Base-by-base conservation (phyloP, 2,113 vertebrate species). In the Lepus europaeus region DNA sequence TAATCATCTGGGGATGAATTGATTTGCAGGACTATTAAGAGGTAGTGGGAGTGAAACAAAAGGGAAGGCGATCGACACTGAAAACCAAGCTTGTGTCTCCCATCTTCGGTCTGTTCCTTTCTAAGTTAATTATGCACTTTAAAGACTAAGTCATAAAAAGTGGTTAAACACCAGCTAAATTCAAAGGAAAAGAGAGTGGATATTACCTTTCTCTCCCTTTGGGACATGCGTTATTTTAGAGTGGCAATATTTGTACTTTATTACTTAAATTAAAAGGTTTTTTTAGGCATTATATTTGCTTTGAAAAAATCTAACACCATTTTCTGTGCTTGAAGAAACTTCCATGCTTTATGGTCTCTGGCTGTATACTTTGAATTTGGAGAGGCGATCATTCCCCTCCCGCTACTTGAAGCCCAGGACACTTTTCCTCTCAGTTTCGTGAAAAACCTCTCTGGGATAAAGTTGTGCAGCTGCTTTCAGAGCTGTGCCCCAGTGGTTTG, bases 1-100 rank as follows among this genome's bases (percentile, higher is more conserved):
- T 80, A 77, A 72, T 91, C 72, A 27, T 91, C 73, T 69, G 83
- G 86, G 59, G 59, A 72, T 77, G 82, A 73, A 94, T 88, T 90
- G 94, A 90, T 96, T 64, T 8, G 49, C 89, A 90, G 83, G 93
- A 93, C 89, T 88, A 93, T 92, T 95, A 66, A 82, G 66, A 73
- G 78, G 87, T 74, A 33, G 49, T 16, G 49, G 29, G 66, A 84
- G 70, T 3, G 77, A 87, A 82, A 95, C 86, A 76, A 66, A 94
- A 90, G 77, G 80, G 33, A 91, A 89, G 78, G 66, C 49, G 49
- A 49, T 88, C 36, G 63, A 31, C 33, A 14, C 12, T 64, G 95
- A 84, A 93, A 61, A 81, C 39, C 79, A 95, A 81, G 85, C 93
- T 61, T 87, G 64, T 19, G 0, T 53, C 94, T 96, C 74, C 69